Percentiles rank a stretch among this genome's conserved stretches.
These are phyloP conservation scores for Amblyopsis hoosieri DNA, from an alignment of 2,797 vertebrate species.

Conservation along the genomic window DNA sequence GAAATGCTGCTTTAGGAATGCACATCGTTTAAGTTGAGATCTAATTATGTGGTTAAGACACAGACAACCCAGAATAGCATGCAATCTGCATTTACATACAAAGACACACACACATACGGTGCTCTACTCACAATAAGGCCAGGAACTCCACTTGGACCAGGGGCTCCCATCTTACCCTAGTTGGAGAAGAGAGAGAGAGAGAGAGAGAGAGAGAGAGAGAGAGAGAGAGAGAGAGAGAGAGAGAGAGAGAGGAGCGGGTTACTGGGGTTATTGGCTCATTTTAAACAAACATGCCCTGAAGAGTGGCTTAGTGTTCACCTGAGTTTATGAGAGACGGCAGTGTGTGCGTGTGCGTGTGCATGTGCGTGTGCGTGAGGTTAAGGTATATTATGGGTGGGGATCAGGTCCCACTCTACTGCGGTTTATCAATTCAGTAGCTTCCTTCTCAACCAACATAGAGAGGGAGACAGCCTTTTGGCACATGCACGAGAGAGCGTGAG, in stretches of 20 bases:
- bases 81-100: constrained; percentile 1
- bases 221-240: constrained; percentile 46
- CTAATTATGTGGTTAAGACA: constrained; percentile 4
- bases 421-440: constrained; percentile 37
- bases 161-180: constrained; percentile 91
- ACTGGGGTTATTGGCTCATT: constrained; percentile 68
- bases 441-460: constrained; percentile 17
- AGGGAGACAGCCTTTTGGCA: not conserved
- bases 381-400: not conserved
- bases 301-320: constrained; percentile 73
- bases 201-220: constrained; percentile 47
- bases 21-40: constrained; percentile 17
- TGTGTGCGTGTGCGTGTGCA: constrained; percentile 41
- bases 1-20: constrained; percentile 20
- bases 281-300: constrained; percentile 75
- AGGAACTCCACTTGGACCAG: constrained; percentile 91
- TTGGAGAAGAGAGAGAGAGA: constrained; percentile 45
- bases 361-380: constrained; percentile 21
- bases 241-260: constrained; percentile 54
- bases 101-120: constrained; percentile 20
- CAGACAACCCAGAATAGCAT: not conserved
- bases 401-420: too few species aligned
- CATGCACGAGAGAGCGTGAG: constrained; percentile 4
- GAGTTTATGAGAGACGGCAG: constrained; percentile 63
- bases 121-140: constrained; percentile 93